These are phyloP conservation scores for rat (Rattus norvegicus) DNA, from an alignment of 2,113 vertebrate genomes.

Conservation along the genomic window GRCr8 NC_086035.1:16738501-16739000, in stretches of 20 bases:
- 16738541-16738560: slow-evolving; percentile 58
- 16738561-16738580: slow-evolving; percentile 29
- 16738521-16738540: slow-evolving; percentile 70
- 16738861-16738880: not conserved
- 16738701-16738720: slow-evolving; percentile 20
- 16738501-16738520: slow-evolving; percentile 68
- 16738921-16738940: not conserved
- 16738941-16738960: not conserved
- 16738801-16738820: not conserved
- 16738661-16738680: slow-evolving; percentile 23
- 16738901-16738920: not conserved
- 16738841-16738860: not conserved
- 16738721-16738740: not conserved
- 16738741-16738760: not conserved
- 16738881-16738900: not conserved
- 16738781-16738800: slow-evolving; percentile 24
- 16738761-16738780: slow-evolving; percentile 15
- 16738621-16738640: slow-evolving; percentile 61
- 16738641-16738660: slow-evolving; percentile 57
- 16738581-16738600: not conserved
- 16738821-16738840: not conserved
- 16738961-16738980: not conserved
- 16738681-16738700: slow-evolving; percentile 22
- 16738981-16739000: too few relatives aligned
- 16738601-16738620: slow-evolving; percentile 60